phyloP scores from a whole-genome alignment of 2,113 vertebrate genomes.

The Otocyon megalotis region DNA sequence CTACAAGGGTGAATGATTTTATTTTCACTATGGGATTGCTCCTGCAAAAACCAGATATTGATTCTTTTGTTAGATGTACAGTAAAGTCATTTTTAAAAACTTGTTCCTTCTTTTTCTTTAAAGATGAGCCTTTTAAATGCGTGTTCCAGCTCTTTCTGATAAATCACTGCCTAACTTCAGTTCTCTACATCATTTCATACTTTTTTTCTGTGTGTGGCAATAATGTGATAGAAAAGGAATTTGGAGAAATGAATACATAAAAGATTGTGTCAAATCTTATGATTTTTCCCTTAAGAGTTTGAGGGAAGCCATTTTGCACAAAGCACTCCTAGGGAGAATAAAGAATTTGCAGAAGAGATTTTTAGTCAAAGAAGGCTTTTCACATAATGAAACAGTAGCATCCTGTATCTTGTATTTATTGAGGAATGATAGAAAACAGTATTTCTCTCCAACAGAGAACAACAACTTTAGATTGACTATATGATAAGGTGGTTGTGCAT shows the following conservation, averaged over 20 bases:
- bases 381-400: slow-evolving; percentile 60
- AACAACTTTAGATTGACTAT: not conserved
- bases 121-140: slow-evolving; percentile 40
- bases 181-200: slow-evolving; percentile 29
- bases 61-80: slow-evolving; percentile 65
- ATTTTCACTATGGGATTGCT: slow-evolving; percentile 51
- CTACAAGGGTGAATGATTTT: slow-evolving; percentile 66
- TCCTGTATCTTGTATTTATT: slow-evolving; percentile 1
- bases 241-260: slow-evolving; percentile 36
- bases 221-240: slow-evolving; percentile 50
- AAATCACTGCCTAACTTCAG: not conserved
- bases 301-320: slow-evolving; percentile 62
- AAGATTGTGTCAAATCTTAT: slow-evolving; percentile 42
- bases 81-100: slow-evolving; percentile 3
- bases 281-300: slow-evolving; percentile 47
- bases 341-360: slow-evolving; percentile 56
- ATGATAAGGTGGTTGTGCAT: not conserved
- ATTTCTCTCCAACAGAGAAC: not conserved
- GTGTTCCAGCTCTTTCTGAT: not conserved
- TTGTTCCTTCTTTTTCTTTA: slow-evolving; percentile 23
- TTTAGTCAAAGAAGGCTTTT: slow-evolving; percentile 56
- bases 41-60: slow-evolving; percentile 62
- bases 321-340: not conserved
- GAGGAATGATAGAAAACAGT: slow-evolving; percentile 35
- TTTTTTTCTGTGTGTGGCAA: not conserved